Evolutionary conservation across 37 sponge, comb jelly and placozoan species (phyloP), one percentile per base, ranked within the genome.

Genomic region (Ianthella basta): DNA sequence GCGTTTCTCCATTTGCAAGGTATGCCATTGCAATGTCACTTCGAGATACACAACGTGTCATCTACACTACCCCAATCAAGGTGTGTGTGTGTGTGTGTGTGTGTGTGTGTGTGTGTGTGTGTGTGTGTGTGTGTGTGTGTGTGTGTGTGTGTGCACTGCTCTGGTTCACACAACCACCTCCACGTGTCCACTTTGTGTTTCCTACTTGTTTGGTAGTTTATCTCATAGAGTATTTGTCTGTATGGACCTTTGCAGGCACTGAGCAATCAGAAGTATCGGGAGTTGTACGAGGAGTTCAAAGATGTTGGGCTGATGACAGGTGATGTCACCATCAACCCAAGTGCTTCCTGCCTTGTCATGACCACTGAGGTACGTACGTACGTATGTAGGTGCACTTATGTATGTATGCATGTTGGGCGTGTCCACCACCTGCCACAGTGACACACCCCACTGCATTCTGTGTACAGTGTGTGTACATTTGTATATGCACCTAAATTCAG

Each of bases 231-330:
- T 44, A 8, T 3, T 8, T 8, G 50, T 10, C 50, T 44, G 34
- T 37, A 23, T 15, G 14, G 37, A 6, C 13, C 39, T 54, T 5
- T 59, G 4, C 75, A 95, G 95, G 97, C 97, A 21, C 84, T 97
- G 44, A 97, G 97, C 80, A 97, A 94, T 80, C 97, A 97, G 89
- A 97, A 97, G 86, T 97, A 94, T 54, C 87, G 97, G 38, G 94
- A 98, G 72, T 85, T 98, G 89, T 86, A 88, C 33, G 98, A 98
- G 33, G 90, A 90, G 85, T 96, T 98, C 57, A 82, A 86, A 59
- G 98, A 98, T 68, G 96, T 98, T n/a, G 98, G 96, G 29, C 88
- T 98, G 59, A 98, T 98, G 98, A 98, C 98, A 25, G 98, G 98
- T 60, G 98, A 98, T 85, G 94, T 93, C 68, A 98, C 98, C 14